Base-by-base conservation (phyloP, 1,140 invertebrate species). In the Drosophila dunni region DNA sequence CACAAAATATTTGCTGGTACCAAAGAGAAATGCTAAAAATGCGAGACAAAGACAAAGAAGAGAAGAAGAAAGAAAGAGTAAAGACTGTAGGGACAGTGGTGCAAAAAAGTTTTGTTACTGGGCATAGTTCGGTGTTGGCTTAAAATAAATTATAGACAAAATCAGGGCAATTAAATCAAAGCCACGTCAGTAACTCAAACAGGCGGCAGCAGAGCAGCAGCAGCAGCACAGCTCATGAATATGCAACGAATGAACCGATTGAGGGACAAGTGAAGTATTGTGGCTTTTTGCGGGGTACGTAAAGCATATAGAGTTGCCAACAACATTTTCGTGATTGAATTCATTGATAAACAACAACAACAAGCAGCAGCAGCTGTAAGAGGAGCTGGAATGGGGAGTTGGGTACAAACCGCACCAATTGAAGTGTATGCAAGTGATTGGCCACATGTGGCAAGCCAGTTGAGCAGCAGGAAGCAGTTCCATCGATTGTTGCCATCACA, bases 291-390 rank as follows among this genome's bases (percentile, higher is more conserved):
- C 53, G 67, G 34, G 68, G 53, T 10, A 40, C n/a, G 11, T 42
- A 3, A n/a, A 36, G 51, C 1, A 10, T 2, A 7, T 17, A 4
- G 46, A 24, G 7, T 15, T 17, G 34, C 8, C 58, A 66, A 45
- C 79, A 88, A 81, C 73, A 82, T 89, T 83, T 88, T 83, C 84
- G 77, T 88, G 84, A 88, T 88, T 88, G 84, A 88, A 89, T 88
- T 89, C 83, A 88, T 88, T 89, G 83, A 80, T 83, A 80, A 88
- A 83, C 83, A 86, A 82, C 83, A 81, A 71, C 69, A 29, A 15
- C 10, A n/a, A n/a, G n/a, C n/a, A n/a, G n/a, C n/a, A 9, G 17
- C 64, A 10, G 20, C 3, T 9, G 24, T 46, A 7, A 56, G 34
- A 9, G 20, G 34, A 17, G 56, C 45, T 68, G 9, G n/a, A 0